These are phyloP conservation scores for Syngnathoides biaculeatus DNA, from an alignment of 2,113 vertebrate species.

Conservation along the genomic window DNA sequence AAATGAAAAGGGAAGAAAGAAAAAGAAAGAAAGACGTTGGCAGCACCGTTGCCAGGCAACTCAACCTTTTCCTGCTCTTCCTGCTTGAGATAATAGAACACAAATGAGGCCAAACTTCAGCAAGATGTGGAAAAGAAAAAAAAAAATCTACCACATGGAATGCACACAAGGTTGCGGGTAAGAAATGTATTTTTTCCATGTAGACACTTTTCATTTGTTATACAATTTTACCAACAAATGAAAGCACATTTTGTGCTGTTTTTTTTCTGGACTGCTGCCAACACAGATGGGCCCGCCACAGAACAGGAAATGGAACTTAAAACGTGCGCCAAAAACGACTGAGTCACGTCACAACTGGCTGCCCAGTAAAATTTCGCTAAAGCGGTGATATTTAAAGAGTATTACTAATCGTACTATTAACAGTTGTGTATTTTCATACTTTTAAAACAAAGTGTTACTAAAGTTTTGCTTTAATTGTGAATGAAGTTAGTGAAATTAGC, in stretches of 20 bases:
- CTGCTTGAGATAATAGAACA: slow-evolving; percentile 7
- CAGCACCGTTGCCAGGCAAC: slow-evolving; percentile 40
- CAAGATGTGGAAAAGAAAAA: neutral
- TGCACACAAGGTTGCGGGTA: neutral
- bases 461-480: too few relatives aligned
- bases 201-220: neutral
- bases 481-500: too few relatives aligned
- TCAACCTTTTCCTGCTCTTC: slow-evolving; percentile 2
- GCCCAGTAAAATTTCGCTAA: neutral
- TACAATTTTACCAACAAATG: neutral
- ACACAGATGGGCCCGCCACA: too few relatives aligned
- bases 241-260: neutral
- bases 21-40: slow-evolving; percentile 14
- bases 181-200: neutral
- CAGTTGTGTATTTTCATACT: too few relatives aligned
- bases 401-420: too few relatives aligned
- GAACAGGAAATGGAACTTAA: neutral
- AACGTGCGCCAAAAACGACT: neutral
- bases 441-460: too few relatives aligned
- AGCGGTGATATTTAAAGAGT: too few relatives aligned
- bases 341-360: neutral
- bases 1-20: neutral
- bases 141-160: neutral
- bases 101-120: slow-evolving; percentile 8
- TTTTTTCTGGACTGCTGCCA: neutral